Percentiles rank a stretch among this genome's conserved stretches.
phyloP scores from a whole-genome alignment of 1,140 invertebrate genomes.

The Drosophila arawakana region DNA sequence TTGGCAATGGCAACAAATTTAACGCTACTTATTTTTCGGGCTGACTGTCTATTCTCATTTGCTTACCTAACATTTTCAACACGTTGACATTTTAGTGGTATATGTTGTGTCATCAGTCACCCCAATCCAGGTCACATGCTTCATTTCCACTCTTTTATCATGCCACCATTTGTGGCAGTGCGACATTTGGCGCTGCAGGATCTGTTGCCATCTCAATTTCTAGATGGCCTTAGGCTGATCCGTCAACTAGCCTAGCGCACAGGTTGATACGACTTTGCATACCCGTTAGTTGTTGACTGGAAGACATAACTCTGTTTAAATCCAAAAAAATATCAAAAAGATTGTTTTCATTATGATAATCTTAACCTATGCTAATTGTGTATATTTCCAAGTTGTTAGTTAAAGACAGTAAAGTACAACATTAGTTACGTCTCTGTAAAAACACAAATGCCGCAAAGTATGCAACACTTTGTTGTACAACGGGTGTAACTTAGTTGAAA shows the following conservation, averaged over 20 bases:
- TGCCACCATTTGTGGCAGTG: constrained; percentile 3
- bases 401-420: too few species aligned
- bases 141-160: not conserved
- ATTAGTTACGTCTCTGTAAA: too few species aligned
- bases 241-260: constrained; percentile 44
- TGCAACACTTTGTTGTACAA: too few species aligned
- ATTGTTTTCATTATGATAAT: too few species aligned
- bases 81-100: constrained; percentile 30
- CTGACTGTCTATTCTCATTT: constrained; percentile 75
- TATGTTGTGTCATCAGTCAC: constrained; percentile 54
- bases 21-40: not conserved
- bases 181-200: constrained; percentile 45
- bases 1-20: constrained; percentile 33
- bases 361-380: too few species aligned
- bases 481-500: too few species aligned
- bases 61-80: constrained; percentile 79
- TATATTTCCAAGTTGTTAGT: too few species aligned
- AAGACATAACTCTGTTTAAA: too few species aligned
- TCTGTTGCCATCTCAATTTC: constrained; percentile 52
- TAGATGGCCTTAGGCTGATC: constrained; percentile 56
- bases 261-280: constrained; percentile 34
- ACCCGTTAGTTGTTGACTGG: too few species aligned
- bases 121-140: constrained; percentile 23
- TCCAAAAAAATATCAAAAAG: too few species aligned
- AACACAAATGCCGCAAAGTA: too few species aligned